Evolutionary conservation across 2,888 invertebrate genomes (phyloP).

Genomic region (Phaedon cochleariae): DNA sequence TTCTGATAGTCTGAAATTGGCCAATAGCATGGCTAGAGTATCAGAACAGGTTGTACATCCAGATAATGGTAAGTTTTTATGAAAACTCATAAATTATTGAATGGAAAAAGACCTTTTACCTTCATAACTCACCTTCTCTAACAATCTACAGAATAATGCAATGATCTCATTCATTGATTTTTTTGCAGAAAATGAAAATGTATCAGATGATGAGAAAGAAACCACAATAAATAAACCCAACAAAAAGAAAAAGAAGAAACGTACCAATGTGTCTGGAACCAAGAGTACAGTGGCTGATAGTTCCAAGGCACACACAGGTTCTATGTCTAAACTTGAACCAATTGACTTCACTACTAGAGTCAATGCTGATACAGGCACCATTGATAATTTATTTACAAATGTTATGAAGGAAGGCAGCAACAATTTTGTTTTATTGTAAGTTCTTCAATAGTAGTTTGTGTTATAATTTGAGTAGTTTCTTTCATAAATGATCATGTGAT

Average conservation of each 20-base stretch:
- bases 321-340: conserved; percentile 50
- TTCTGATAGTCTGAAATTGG: conserved; percentile 81
- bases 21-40: conserved; percentile 67
- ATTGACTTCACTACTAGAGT: conserved; percentile 50
- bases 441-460: too few species aligned
- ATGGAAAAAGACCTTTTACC: too few species aligned
- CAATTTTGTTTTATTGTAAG: conserved; percentile 27
- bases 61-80: conserved; percentile 27
- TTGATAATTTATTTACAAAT: conserved; percentile 52
- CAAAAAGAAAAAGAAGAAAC: conserved; percentile 45
- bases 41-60: conserved; percentile 25
- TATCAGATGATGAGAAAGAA: conserved; percentile 39
- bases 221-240: conserved; percentile 27
- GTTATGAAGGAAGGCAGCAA: conserved; percentile 28
- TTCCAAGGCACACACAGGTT: conserved; percentile 41
- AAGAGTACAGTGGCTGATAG: conserved; percentile 49
- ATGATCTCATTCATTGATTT: neutral
- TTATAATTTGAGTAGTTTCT: too few species aligned
- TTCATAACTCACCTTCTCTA: too few species aligned
- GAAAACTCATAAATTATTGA: too few species aligned
- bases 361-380: conserved; percentile 47
- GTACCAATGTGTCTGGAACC: conserved; percentile 35
- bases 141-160: too few species aligned
- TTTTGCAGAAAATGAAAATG: conserved; percentile 39
- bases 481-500: too few species aligned